Percentiles rank a stretch among this genome's conserved stretches.
Evolutionary conservation across 2,113 vertebrate species (phyloP).

Genomic region (Ctenomys sociabilis): DNA sequence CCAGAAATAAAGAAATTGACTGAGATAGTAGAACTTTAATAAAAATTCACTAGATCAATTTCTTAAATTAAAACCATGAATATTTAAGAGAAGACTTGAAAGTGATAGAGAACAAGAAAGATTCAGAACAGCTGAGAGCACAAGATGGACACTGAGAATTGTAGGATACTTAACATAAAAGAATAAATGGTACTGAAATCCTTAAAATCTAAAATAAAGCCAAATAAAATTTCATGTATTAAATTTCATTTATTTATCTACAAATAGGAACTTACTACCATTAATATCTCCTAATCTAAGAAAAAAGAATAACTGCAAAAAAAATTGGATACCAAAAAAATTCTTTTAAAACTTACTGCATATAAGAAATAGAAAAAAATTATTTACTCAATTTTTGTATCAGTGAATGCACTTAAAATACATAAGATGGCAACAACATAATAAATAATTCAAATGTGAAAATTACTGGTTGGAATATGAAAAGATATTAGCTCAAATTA

Average conservation of each 20-base stretch:
- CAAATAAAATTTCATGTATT: conserved; percentile 2
- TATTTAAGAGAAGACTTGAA: conserved; percentile 16
- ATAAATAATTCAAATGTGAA: conserved; percentile 8
- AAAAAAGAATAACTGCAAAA: conserved; percentile 28
- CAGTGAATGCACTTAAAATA: background rate
- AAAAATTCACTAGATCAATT: conserved; percentile 19
- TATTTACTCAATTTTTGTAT: background rate
- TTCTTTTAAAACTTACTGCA: conserved; percentile 47
- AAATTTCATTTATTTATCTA: background rate
- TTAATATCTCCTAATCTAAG: background rate
- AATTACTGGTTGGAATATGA: background rate
- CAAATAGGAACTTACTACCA: background rate
- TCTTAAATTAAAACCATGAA: conserved; percentile 29
- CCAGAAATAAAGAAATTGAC: background rate
- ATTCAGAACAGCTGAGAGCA: background rate
- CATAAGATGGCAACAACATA: background rate
- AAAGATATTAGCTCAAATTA: conserved; percentile 26
- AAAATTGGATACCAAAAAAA: background rate
- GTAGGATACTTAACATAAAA: conserved; percentile 4
- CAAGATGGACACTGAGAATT: background rate
- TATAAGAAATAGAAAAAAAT: background rate
- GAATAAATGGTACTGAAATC: background rate
- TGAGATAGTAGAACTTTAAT: background rate
- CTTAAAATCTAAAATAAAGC: conserved; percentile 57
- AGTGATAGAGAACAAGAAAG: background rate